Evolutionary conservation across 2,797 vertebrate genomes (phyloP).

Genomic region (Austrolebias charrua): DNA sequence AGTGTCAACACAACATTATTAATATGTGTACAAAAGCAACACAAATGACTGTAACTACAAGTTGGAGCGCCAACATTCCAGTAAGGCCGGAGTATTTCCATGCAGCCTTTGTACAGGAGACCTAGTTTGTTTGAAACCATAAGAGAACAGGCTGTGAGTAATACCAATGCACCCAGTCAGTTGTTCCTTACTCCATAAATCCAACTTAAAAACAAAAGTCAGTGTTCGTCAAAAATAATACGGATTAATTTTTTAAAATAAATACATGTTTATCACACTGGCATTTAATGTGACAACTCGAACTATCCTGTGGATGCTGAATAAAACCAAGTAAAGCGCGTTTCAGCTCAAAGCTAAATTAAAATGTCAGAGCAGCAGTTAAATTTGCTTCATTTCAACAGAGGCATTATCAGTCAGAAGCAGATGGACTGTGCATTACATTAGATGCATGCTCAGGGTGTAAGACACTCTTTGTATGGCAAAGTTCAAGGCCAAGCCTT

Average conservation of each 20-base stretch:
- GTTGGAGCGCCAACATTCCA: conserved; percentile 13
- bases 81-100: not conserved
- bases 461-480: conserved; percentile 12
- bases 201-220: not conserved
- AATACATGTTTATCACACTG: conserved; percentile 9
- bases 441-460: conserved; percentile 11
- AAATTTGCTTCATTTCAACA: conserved; percentile 45
- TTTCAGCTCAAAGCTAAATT: conserved; percentile 21
- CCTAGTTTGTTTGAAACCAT: not conserved
- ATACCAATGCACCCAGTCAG: conserved; percentile 19
- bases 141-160: conserved; percentile 1
- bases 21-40: conserved; percentile 47
- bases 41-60: conserved; percentile 41
- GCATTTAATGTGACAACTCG: conserved; percentile 12
- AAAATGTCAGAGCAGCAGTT: conserved; percentile 38
- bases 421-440: conserved; percentile 43
- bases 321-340: conserved; percentile 34
- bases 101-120: not conserved
- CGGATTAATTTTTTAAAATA: too few relatives aligned
- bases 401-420: conserved; percentile 48
- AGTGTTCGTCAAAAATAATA: conserved; percentile 3
- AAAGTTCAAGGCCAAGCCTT: conserved; percentile 38
- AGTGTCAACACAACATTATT: conserved; percentile 68
- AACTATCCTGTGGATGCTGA: conserved; percentile 23
- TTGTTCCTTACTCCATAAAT: conserved; percentile 29